Evolutionary conservation across 2,113 vertebrate species (phyloP).

Genomic region (Sphaerodactylus townsendi): DNA sequence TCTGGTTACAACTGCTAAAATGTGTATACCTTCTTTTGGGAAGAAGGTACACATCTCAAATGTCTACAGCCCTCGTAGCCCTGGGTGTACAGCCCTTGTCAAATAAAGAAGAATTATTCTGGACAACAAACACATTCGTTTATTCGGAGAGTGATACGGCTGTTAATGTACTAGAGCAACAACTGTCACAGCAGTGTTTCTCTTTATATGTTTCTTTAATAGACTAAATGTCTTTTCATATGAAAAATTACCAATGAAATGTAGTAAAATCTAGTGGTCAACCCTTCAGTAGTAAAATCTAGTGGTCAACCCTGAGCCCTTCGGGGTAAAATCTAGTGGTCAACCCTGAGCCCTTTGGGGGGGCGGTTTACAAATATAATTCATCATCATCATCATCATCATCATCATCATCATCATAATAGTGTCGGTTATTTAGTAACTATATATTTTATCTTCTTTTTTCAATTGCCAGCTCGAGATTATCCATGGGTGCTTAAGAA

Average conservation of each 20-base stretch:
- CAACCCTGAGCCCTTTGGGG: too few relatives aligned
- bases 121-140: neutral
- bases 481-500: constrained; percentile 90
- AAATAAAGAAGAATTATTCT: neutral
- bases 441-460: constrained; percentile 51
- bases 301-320: too few relatives aligned
- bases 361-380: too few relatives aligned
- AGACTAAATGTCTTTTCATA: neutral
- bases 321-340: too few relatives aligned
- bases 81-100: neutral
- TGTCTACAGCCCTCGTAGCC: too few relatives aligned
- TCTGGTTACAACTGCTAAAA: neutral
- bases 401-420: too few relatives aligned
- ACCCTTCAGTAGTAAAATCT: too few relatives aligned
- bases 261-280: neutral
- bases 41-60: too few relatives aligned
- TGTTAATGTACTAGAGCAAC: neutral
- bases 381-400: too few relatives aligned
- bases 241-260: neutral
- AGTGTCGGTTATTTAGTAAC: neutral
- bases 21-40: neutral
- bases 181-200: neutral
- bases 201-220: neutral
- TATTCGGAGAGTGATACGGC: neutral
- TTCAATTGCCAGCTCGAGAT: constrained; percentile 83